Base-by-base conservation (phyloP, 2,113 vertebrate genomes). In the Nothobranchius kuhntae region DNA sequence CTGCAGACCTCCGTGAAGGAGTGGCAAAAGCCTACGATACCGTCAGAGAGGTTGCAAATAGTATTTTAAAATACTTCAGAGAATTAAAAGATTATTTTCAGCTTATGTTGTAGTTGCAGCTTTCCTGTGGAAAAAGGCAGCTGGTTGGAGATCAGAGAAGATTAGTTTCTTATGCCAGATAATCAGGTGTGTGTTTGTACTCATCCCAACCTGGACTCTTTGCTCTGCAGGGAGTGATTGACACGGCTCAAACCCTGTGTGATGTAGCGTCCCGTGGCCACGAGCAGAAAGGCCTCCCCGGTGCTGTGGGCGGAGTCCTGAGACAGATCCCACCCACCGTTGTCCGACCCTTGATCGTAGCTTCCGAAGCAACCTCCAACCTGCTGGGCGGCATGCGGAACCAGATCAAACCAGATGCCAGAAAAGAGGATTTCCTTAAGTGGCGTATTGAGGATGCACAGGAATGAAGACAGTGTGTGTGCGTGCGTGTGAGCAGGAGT, bases 251-350 rank as follows among this genome's bases (percentile, higher is more conserved):
- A 89, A 95, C 95, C 30, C 91, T 96, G 80, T 96, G 95, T 3
- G 95, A 95, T 0, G 95, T 97, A 70, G 95, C 95, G 0, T 92
- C 95, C 0, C 93, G 95, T 0, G 96, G 95, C 24, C 96, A 96
- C 0, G 95, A 97, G 73, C 95, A 97, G 87, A 97, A 96, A 77
- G 96, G 96, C 62, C 89, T 97, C 77, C 95, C 96, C 0, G 96
- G 96, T 0, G 96, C 96, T 0, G 95, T 97, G 42, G 96, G 96
- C 0, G 95, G 95, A 0, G 95, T 97, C 81, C 91, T 97, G 84
- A 93, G 96, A n/a, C 96, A 97, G 89, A 94, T 96, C 79, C 96
- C 95, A 0, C 96, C 96, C 11, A 96, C 96, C 0, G 95, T 97
- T 59, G 95, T 97, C 67, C 93, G 94, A 83, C 96, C 96, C 0